A percentile compares a stretch with the other conserved stretches of the same genome.
Evolutionary conservation across 2,797 vertebrate genomes (phyloP).

Genomic region (Gallinago solitaria): DNA sequence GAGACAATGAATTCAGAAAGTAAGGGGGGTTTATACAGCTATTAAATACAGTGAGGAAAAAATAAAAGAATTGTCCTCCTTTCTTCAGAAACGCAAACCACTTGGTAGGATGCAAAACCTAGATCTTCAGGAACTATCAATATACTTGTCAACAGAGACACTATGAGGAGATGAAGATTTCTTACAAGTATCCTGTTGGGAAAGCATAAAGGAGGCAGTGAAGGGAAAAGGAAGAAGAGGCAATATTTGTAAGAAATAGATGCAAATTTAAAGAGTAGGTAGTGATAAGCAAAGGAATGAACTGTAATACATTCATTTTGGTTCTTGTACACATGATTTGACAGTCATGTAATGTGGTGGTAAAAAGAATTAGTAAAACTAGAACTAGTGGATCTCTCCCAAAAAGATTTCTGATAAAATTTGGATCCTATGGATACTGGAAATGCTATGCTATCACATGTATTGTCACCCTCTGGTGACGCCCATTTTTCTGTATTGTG

Average conservation of each 20-base stretch:
- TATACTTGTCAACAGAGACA: not conserved
- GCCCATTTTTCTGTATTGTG: not conserved
- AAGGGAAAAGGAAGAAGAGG: not conserved
- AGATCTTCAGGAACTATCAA: not conserved
- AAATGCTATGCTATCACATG: not conserved
- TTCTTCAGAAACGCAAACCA: not conserved
- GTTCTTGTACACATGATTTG: not conserved
- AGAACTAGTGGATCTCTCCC: not conserved
- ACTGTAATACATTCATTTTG: not conserved
- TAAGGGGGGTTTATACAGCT: not conserved
- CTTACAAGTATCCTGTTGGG: not conserved
- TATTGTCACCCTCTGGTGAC: not conserved
- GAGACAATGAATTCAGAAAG: not conserved
- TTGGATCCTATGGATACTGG: not conserved
- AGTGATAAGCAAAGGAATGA: not conserved
- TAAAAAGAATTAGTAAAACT: not conserved
- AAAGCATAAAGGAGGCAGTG: not conserved
- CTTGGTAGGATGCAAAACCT: not conserved
- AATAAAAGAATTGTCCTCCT: not conserved
- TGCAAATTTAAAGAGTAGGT: not conserved
- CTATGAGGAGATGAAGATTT: not conserved
- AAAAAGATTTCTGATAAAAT: not conserved
- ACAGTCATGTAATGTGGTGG: not conserved
- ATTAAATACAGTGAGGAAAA: not conserved
- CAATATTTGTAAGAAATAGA: not conserved